These are phyloP conservation scores for Lepisosteus osseus DNA, from an alignment of 2,113 vertebrate genomes.

Conservation along the genomic window DNA sequence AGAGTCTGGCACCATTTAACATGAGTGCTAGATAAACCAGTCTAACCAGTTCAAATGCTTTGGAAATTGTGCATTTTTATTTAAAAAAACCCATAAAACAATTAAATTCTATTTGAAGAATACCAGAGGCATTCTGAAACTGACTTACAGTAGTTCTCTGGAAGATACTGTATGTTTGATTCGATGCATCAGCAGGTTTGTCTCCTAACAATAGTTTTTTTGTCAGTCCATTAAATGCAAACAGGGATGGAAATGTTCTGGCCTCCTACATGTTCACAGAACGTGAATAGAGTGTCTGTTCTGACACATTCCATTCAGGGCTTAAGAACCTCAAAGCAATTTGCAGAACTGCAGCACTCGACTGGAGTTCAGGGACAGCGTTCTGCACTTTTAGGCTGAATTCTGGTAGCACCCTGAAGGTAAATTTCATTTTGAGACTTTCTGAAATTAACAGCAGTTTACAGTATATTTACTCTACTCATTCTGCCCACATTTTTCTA, in stretches of 20 bases:
- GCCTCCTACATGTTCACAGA: conserved; percentile 15
- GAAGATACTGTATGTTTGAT: no score
- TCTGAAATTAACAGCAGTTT: background rate
- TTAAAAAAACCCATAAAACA: no score
- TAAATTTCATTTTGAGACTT: conserved; percentile 10
- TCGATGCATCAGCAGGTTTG: background rate
- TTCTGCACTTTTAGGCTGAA: background rate
- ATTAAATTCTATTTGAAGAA: no score
- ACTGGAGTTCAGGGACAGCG: conserved; percentile 1
- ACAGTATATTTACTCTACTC: no score
- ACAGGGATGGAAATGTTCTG: conserved; percentile 13
- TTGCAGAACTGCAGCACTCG: background rate
- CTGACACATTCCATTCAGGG: conserved; percentile 23
- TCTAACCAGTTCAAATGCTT: no score
- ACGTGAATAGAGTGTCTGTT: conserved; percentile 32
- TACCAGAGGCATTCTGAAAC: no score
- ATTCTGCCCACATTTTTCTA: no score
- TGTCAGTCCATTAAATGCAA: conserved; percentile 7
- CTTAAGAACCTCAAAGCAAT: conserved; percentile 12
- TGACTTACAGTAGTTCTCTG: no score
- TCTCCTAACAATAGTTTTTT: conserved; percentile 3
- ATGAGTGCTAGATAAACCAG: no score
- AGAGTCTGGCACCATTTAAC: no score
- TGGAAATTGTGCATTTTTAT: no score
- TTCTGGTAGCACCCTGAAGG: conserved; percentile 15